Base-by-base conservation (phyloP, 1,140 invertebrate species). In the Nasonia longicornis region DNA sequence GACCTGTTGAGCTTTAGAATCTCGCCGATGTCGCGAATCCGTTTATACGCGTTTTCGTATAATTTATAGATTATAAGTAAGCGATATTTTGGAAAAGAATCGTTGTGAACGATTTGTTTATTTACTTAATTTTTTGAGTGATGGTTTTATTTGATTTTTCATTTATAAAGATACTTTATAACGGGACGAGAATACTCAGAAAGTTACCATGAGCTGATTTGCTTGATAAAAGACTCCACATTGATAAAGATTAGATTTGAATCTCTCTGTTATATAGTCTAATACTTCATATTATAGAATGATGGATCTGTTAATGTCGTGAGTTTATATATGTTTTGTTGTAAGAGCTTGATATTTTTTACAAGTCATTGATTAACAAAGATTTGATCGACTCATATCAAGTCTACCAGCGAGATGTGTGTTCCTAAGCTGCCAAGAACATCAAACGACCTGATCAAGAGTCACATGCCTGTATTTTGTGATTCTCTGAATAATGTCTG, bases 1-100 rank as follows among this genome's bases (percentile, higher is more conserved):
- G 52, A 45, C 73, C 67, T 64, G 78, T 71, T 48, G 74, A 79
- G 67, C 72, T 83, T 72, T 80, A 80, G 20, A 67, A 74, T 78
- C 6, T 77, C 14, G 29, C 6, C 10, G 7, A 14, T 11, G 45
- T 14, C n/a, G 12, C 45, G 69, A 78, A 48, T 42, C 1, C 14
- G 45, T 48, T 48, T 48, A 48, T 48, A 14, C 3, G 14, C 14
- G 3, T 48, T 8, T 69, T 22, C 4, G 31, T 69, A 69, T 31
- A 31, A 29, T 69, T 29, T 69, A 69, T 69, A 12, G 66, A 20
- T 63, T 63, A 14, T 16, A 22, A 2, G 58, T 70, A n/a, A 45
- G 22, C 16, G n/a, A 52, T 73, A 73, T 73, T 31, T 69, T 69
- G 29, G 22, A 64, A 42, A 42, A 16, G 63, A 64, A n/a, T 22